Base-by-base conservation (phyloP, 2,888 invertebrate species). In the Norana najaformis region DNA sequence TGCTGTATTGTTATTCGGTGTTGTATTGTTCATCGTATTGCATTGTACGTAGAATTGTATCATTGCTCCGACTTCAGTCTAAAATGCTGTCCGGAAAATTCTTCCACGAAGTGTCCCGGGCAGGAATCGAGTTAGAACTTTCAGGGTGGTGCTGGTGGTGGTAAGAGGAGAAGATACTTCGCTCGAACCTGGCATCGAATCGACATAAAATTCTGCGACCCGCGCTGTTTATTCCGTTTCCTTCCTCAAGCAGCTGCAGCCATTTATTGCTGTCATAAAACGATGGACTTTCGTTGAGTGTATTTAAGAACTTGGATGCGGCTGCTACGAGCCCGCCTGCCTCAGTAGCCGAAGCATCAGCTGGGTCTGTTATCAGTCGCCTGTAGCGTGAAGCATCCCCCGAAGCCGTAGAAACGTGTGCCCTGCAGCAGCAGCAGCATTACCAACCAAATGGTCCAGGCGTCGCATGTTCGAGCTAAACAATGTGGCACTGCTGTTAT, bases 201-300 rank as follows among this genome's bases (percentile, higher is more conserved):
- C 69, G 69, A n/a, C 69, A n/a, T 69, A 69, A 69, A 69, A 69
- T 69, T 69, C 69, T 69, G 69, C n/a, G 8, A 5, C 30, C 69
- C n/a, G 4, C 69, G 69, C 69, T 69, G 69, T 69, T 69, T 69
- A 69, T 69, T 69, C n/a, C 30, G n/a, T 69, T 69, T n/a, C 69
- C 69, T n/a, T 30, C 30, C 69, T 35, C 2, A 5, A 8, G 83
- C 83, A 35, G 35, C 83, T 14, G 14, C 83, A 35, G 85, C 37
- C 85, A 23, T 85, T 83, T 85, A 85, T n/a, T 36, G 85, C 36
- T 85, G 85, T 85, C 85, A 85, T 85, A 85, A 85, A 85, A 85
- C 85, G 36, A 85, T 37, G 85, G 85, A 35, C 69, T 69, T 69
- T 69, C 3, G 69, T 69, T 69, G 30, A 69, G 69, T 69, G 69